These are phyloP conservation scores for Phallusia fumigata DNA, from an alignment of 23 tunicate genomes.

Conservation along the genomic window DNA sequence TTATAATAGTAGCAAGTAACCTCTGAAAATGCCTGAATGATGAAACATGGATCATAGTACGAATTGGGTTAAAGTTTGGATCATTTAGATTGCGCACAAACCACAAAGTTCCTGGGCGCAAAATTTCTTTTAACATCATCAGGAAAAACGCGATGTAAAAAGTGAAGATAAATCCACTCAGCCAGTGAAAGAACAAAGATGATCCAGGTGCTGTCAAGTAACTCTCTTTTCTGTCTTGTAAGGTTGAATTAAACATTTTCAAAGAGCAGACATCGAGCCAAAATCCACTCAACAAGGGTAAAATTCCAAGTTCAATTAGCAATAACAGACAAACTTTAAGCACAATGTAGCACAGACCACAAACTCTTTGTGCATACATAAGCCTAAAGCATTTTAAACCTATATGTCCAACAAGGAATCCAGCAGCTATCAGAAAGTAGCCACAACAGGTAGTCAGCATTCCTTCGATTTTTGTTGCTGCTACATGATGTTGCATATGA, in stretches of 20 bases:
- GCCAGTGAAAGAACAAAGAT: slow-evolving; percentile 77
- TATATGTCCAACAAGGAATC: slow-evolving; percentile 49
- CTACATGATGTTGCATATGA: slow-evolving; percentile 40
- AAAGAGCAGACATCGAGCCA: slow-evolving; percentile 89
- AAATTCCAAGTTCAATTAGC: slow-evolving; percentile 63
- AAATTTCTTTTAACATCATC: slow-evolving; percentile 65
- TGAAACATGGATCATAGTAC: slow-evolving; percentile 78
- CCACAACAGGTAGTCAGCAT: slow-evolving; percentile 64
- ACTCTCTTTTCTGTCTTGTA: slow-evolving; percentile 25
- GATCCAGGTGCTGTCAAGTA: slow-evolving; percentile 64
- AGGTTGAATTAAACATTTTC: slow-evolving; percentile 55
- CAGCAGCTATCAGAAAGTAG: slow-evolving; percentile 55
- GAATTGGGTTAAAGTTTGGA: slow-evolving; percentile 76
- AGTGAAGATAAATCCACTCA: slow-evolving; percentile 62
- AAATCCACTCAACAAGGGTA: slow-evolving; percentile 71
- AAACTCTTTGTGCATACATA: slow-evolving; percentile 51
- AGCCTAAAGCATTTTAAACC: slow-evolving; percentile 38
- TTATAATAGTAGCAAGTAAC: slow-evolving; percentile 35
- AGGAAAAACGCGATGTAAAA: slow-evolving; percentile 79
- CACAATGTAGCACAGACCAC: slow-evolving; percentile 69
- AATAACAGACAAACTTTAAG: slow-evolving; percentile 74
- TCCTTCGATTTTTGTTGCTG: slow-evolving; percentile 68
- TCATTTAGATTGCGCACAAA: slow-evolving; percentile 79
- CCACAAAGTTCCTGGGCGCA: slow-evolving; percentile 88
- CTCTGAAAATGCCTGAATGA: slow-evolving; percentile 56